phyloP scores from a whole-genome alignment of 2,888 invertebrate genomes.

The Orthonevra nobilis region DNA sequence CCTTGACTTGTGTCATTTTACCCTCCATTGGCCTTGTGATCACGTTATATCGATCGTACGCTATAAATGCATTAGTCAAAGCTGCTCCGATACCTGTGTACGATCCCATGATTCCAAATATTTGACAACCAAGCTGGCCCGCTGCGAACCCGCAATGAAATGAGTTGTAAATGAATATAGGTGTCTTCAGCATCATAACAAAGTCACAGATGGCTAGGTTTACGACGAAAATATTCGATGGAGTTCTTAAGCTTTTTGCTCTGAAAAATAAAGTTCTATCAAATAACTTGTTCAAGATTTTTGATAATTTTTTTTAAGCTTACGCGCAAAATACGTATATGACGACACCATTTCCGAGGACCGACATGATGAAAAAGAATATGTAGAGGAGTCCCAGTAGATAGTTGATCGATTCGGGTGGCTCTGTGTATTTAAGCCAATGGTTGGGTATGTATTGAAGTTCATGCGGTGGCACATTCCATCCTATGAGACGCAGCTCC shows the following conservation, averaged over 20 bases:
- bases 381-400: conserved; percentile 88
- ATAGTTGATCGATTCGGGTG: conserved; percentile 90
- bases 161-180: conserved; percentile 86
- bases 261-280: conserved; percentile 71
- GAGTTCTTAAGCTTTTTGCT: conserved; percentile 80
- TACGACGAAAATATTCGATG: conserved; percentile 91
- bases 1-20: conserved; percentile 89
- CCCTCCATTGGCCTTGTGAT: conserved; percentile 92
- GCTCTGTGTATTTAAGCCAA: conserved; percentile 90
- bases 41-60: conserved; percentile 89
- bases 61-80: conserved; percentile 91
- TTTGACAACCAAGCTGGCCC: conserved; percentile 88
- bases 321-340: conserved; percentile 87
- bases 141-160: conserved; percentile 88
- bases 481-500: conserved; percentile 83
- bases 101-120: conserved; percentile 88
- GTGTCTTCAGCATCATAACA: conserved; percentile 92
- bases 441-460: conserved; percentile 89
- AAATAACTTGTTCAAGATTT: too few relatives aligned
- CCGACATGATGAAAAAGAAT: conserved; percentile 86
- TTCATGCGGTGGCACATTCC: conserved; percentile 89
- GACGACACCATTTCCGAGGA: conserved; percentile 91
- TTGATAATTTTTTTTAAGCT: conserved; percentile 61
- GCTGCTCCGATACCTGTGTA: conserved; percentile 90
- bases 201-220: conserved; percentile 92